Percentiles rank a stretch among this genome's conserved stretches.
Evolutionary conservation across 92 coral and sea anemone species (phyloP).

Genomic region (Epizoanthus ramosus): DNA sequence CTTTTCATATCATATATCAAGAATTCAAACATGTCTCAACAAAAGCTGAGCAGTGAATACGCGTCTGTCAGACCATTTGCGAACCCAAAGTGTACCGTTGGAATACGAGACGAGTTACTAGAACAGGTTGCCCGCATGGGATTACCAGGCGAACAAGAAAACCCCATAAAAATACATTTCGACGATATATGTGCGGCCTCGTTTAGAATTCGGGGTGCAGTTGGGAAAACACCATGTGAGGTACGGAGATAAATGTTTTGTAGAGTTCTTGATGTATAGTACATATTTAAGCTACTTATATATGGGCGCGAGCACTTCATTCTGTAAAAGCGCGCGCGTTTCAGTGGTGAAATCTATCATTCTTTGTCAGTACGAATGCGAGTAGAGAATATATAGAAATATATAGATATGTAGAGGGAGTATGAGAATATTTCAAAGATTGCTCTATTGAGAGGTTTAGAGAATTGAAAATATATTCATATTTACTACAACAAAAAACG

Average conservation of each 20-base stretch:
- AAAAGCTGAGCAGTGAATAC: background rate
- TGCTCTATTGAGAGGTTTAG: too few species aligned
- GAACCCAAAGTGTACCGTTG: constrained; percentile 49
- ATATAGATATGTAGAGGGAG: too few species aligned
- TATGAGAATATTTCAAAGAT: too few species aligned
- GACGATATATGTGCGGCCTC: constrained; percentile 84
- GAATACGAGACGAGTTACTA: constrained; percentile 57
- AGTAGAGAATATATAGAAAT: too few species aligned
- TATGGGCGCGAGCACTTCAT: background rate
- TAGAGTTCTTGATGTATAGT: background rate
- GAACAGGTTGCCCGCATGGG: constrained; percentile 59
- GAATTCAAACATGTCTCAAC: background rate
- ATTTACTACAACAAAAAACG: background rate
- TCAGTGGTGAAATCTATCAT: background rate
- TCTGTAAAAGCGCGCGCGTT: background rate
- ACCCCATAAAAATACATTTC: constrained; percentile 71
- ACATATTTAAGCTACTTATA: too few species aligned
- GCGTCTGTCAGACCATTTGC: constrained; percentile 51
- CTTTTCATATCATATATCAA: background rate
- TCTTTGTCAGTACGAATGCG: too few species aligned
- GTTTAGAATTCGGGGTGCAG: constrained; percentile 78
- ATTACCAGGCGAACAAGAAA: constrained; percentile 67
- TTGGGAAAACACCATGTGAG: constrained; percentile 82
- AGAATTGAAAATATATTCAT: background rate
- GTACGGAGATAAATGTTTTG: constrained; percentile 13